Base-by-base conservation (phyloP, 2,888 invertebrate species). In the Deroplatys truncata region DNA sequence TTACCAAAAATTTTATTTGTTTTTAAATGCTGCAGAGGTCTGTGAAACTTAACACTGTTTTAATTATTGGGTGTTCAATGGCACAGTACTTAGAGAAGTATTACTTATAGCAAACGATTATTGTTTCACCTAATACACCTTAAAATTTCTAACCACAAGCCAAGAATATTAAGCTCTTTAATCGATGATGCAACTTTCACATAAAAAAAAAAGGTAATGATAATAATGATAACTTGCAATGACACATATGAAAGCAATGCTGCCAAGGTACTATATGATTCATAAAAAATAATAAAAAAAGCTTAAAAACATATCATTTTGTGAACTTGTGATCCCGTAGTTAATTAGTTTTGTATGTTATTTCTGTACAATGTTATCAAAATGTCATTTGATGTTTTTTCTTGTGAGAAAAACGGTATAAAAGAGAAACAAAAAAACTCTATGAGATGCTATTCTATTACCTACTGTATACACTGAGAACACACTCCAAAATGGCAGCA, bases 231-330 rank as follows among this genome's bases (percentile, higher is more conserved):
- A 82, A 72, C 31, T 28, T 86, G 86, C 86, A 20, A 29, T 86
- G 72, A 86, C 86, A 29, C 86, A 86, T 86, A 82, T 28, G 31
- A 31, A 86, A 20, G 35, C 56, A 86, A 31, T 82, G 86, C 86
- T 86, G 86, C 86, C 86, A 86, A 29, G 29, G 29, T 82, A 43
- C 43, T 43, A 86, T 72, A 72, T 15, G 82, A 86, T 82, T 49
- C 86, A 20, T 86, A 86, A 87, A 72, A 72, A 72, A 87, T 87
- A 72, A 82, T 35, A 31, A 87, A 82, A 87, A 82, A 85, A 86
- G 89, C 86, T 89, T 90, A 72, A 89, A 89, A 90, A 91, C 91
- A 91, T 91, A 91, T 91, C 91, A 91, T 91, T 91, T 90, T 91
- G 87, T 90, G 91, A 84, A 90, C 88, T 88, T 90, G 88, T 90